phyloP scores from a whole-genome alignment of 2,113 vertebrate genomes.

The Alectura lathami region DNA sequence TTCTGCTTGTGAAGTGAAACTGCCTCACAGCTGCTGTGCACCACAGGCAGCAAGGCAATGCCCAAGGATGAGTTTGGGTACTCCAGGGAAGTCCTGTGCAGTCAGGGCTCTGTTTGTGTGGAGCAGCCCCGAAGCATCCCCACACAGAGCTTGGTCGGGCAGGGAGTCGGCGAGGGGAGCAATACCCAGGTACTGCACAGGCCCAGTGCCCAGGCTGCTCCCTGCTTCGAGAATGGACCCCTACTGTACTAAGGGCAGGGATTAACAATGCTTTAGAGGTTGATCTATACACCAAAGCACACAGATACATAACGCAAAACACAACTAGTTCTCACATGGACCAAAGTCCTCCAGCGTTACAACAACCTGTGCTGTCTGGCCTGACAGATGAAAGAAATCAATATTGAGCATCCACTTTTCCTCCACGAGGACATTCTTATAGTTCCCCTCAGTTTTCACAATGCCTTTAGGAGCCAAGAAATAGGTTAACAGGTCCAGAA shows the following conservation, averaged over 20 bases:
- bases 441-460: not conserved
- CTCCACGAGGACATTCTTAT: not conserved
- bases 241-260: not conserved
- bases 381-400: not conserved
- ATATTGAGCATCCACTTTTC: not conserved
- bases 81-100: not conserved
- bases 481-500: not conserved
- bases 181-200: not conserved
- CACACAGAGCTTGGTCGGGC: not conserved
- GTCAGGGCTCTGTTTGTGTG: too few species aligned
- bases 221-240: not conserved
- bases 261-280: not conserved
- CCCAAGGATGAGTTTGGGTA: rapidly evolving
- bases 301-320: not conserved
- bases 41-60: not conserved
- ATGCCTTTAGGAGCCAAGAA: not conserved
- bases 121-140: not conserved
- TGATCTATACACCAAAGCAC: not conserved
- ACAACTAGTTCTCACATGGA: not conserved
- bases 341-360: not conserved
- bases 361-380: not conserved
- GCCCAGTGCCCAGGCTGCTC: not conserved
- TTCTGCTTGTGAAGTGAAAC: not conserved
- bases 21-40: rapidly evolving
- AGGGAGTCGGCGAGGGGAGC: not conserved